Evolutionary conservation across 2,888 invertebrate genomes (phyloP).

Genomic region (Cheilosia vulpina): DNA sequence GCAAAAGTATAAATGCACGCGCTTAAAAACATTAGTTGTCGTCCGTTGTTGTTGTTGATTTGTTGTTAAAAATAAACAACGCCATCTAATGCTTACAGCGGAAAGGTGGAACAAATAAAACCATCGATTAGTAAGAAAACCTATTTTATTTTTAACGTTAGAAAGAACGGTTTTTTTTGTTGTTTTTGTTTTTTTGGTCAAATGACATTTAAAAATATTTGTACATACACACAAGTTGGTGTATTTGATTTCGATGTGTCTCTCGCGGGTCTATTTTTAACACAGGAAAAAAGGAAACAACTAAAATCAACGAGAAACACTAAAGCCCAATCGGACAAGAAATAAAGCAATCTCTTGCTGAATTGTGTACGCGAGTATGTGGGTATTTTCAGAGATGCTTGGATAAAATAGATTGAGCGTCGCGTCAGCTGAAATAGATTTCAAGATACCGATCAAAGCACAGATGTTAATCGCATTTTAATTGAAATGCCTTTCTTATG

Average conservation of each 20-base stretch:
- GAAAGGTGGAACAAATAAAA: conserved; percentile 43
- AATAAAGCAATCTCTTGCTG: background rate
- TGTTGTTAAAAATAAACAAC: conserved; percentile 58
- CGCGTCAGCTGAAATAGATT: conserved; percentile 33
- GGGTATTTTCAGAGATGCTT: conserved; percentile 2
- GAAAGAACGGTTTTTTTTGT: conserved; percentile 35
- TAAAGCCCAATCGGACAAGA: conserved; percentile 30
- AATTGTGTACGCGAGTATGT: background rate
- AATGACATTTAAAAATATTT: conserved; percentile 71
- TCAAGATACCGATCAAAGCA: conserved; percentile 33
- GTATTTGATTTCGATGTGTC: conserved; percentile 40
- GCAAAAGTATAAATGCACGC: conserved; percentile 31
- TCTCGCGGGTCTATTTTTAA: conserved; percentile 58
- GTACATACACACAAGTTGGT: conserved; percentile 38
- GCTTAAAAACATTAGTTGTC: conserved; percentile 13
- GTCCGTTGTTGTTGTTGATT: conserved; percentile 1
- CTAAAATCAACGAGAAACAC: conserved; percentile 42
- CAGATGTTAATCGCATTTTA: conserved; percentile 48
- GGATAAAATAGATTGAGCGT: conserved; percentile 25
- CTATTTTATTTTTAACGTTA: conserved; percentile 44
- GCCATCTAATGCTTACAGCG: conserved; percentile 17
- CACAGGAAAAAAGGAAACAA: conserved; percentile 63
- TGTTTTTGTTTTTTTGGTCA: conserved; percentile 43
- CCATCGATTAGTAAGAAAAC: conserved; percentile 7
- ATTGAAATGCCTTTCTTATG: conserved; percentile 33